Evolutionary conservation across 2,797 vertebrate genomes (phyloP).

Genomic region (Fringilla coelebs): DNA sequence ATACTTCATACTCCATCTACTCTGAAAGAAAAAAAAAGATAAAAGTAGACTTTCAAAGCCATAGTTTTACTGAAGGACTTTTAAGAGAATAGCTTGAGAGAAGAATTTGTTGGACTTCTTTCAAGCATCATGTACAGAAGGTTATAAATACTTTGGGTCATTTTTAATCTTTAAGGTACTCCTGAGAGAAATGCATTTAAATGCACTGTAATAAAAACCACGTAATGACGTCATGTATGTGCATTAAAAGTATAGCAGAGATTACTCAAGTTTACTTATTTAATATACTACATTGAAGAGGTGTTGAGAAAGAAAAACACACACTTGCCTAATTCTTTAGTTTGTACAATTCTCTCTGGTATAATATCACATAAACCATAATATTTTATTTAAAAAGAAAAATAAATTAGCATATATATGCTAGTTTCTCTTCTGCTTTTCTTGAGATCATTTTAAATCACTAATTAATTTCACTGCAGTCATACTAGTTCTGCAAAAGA

Average conservation of each 20-base stretch:
- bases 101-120: background rate
- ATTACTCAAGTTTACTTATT: background rate
- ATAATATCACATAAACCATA: background rate
- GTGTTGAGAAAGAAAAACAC: background rate
- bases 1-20: background rate
- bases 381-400: background rate
- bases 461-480: background rate
- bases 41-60: background rate
- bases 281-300: background rate
- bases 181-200: background rate
- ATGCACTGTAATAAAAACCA: background rate
- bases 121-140: background rate
- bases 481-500: background rate
- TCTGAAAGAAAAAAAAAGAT: background rate
- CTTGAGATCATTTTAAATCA: background rate
- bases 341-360: background rate
- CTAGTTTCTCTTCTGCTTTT: background rate
- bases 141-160: background rate
- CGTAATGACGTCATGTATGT: background rate
- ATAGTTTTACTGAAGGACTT: background rate
- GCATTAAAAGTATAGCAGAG: background rate
- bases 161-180: background rate
- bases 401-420: background rate
- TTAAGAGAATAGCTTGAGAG: background rate
- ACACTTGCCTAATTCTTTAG: background rate